These are phyloP conservation scores for Jordanella pulchra DNA, from an alignment of 2,797 vertebrate genomes.

Conservation along the genomic window DNA sequence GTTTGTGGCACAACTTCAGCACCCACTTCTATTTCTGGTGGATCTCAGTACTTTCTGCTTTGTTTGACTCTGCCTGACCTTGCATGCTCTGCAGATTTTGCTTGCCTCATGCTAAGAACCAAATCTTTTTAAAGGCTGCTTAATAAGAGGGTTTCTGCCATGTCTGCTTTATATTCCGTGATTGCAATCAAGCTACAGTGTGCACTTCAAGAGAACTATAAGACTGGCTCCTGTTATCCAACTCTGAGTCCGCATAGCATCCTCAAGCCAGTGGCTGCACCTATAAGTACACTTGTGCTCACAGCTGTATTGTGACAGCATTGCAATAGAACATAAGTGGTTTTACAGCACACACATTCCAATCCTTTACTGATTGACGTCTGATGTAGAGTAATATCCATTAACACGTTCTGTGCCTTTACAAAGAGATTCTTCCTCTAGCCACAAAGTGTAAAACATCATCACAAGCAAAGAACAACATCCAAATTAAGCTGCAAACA, in stretches of 20 bases:
- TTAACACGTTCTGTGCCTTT: slow-evolving; percentile 23
- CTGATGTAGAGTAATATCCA: slow-evolving; percentile 44
- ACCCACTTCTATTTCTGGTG: slow-evolving; percentile 31
- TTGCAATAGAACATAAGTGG: slow-evolving; percentile 23
- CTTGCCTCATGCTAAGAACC: slow-evolving; percentile 49
- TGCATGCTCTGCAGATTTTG: slow-evolving; percentile 42
- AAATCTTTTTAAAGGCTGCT: slow-evolving; percentile 54
- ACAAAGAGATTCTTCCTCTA: slow-evolving; percentile 32
- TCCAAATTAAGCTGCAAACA: slow-evolving; percentile 41
- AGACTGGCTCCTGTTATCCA: slow-evolving; percentile 39
- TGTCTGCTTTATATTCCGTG: slow-evolving; percentile 49
- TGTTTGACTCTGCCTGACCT: slow-evolving; percentile 37
- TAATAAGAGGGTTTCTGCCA: slow-evolving; percentile 40
- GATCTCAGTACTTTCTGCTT: slow-evolving; percentile 25
- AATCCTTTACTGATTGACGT: slow-evolving; percentile 47
- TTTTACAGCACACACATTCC: slow-evolving; percentile 43
- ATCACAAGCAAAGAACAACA: slow-evolving; percentile 28
- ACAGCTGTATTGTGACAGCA: slow-evolving; percentile 28
- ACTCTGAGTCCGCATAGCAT: slow-evolving; percentile 48
- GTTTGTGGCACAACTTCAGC: slow-evolving; percentile 42
- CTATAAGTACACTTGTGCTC: slow-evolving; percentile 16
- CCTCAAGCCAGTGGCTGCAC: slow-evolving; percentile 11
- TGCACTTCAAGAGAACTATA: slow-evolving; percentile 33
- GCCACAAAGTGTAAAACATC: slow-evolving; percentile 26
- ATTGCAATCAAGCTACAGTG: slow-evolving; percentile 64